Conservation (phyloP, 2,888 invertebrate species). For the Pollenia griseotomentosa region DNA sequence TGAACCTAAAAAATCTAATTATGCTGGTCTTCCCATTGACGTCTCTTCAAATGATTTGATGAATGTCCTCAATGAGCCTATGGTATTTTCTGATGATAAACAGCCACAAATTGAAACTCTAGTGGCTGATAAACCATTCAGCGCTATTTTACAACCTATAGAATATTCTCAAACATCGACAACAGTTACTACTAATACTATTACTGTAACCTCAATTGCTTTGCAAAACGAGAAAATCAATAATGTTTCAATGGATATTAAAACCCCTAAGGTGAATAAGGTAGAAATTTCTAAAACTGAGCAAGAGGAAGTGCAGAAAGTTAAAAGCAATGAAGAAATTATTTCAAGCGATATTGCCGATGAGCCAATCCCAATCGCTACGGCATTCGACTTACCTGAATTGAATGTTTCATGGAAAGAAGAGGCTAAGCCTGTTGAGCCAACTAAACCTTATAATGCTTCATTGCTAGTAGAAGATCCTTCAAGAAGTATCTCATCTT, state of each 20-base stretch:
- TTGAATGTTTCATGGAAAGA: constrained; percentile 67
- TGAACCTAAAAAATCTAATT: too few relatives aligned
- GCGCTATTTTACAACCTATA: constrained; percentile 9
- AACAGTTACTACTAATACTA: not conserved
- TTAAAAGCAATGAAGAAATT: not conserved
- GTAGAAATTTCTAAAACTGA: not conserved
- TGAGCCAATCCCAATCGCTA: constrained; percentile 32
- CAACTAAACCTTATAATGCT: not conserved
- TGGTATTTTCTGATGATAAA: too few relatives aligned
- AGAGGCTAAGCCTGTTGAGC: not conserved
- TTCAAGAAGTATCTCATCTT: constrained; percentile 12
- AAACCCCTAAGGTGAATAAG: not conserved
- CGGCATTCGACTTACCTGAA: constrained; percentile 64
- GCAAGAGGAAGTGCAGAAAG: not conserved
- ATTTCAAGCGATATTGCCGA: not conserved
- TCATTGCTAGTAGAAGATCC: not conserved
- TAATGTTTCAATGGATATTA: not conserved
- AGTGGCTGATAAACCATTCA: constrained; percentile 12
- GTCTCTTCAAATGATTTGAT: too few relatives aligned
- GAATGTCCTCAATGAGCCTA: too few relatives aligned
- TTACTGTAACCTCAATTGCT: not conserved
- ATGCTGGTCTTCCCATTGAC: too few relatives aligned
- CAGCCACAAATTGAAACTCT: not conserved
- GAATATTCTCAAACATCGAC: not conserved
- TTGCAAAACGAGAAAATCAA: constrained; percentile 11